phyloP scores from a whole-genome alignment of 64 coral and sea anemone genomes.

The Exaiptasia diaphana region DNA sequence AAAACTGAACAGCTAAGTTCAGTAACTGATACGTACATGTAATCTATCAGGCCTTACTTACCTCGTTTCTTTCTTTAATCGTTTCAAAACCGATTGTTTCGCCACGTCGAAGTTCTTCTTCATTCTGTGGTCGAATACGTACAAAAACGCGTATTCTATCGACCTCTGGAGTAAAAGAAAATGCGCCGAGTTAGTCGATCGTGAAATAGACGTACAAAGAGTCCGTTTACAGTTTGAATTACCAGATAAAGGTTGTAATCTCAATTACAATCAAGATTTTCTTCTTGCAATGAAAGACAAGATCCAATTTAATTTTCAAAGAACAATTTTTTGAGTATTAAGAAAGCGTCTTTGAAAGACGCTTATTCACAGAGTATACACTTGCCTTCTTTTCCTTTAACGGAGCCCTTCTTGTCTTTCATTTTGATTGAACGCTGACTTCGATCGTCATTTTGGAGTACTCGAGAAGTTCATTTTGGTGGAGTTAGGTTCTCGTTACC shows the following conservation, averaged over 20 bases:
- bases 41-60: too few relatives aligned
- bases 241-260: background rate
- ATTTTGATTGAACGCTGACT: too few relatives aligned
- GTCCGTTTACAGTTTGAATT: background rate
- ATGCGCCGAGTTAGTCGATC: too few relatives aligned
- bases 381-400: background rate
- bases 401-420: slow-evolving; percentile 11
- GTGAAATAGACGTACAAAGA: too few relatives aligned
- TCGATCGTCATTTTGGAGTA: too few relatives aligned
- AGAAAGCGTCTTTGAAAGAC: background rate
- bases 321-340: background rate
- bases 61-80: slow-evolving; percentile 6
- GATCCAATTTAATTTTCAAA: background rate
- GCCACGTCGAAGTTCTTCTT: slow-evolving; percentile 19
- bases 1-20: too few relatives aligned
- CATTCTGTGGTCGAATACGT: slow-evolving; percentile 26
- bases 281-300: background rate
- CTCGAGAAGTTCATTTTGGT: too few relatives aligned
- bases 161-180: slow-evolving; percentile 16
- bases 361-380: background rate
- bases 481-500: too few relatives aligned
- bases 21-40: too few relatives aligned
- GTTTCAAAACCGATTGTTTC: slow-evolving; percentile 44
- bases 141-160: slow-evolving; percentile 62
- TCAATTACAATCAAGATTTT: background rate